Evolutionary conservation across 2,888 invertebrate species (phyloP).

Genomic region (Troides aeacus): DNA sequence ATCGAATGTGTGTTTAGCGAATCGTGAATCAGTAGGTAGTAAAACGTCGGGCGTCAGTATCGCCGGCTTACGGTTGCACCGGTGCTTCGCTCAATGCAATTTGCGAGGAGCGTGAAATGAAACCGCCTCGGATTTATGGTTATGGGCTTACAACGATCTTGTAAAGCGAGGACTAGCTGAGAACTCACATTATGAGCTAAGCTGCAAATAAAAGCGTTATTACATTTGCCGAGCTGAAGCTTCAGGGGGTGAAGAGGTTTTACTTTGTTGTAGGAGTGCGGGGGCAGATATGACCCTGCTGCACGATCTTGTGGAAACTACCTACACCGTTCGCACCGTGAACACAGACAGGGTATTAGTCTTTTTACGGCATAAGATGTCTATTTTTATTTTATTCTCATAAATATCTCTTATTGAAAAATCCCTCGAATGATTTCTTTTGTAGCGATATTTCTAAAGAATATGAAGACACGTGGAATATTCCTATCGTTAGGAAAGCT

Average conservation of each 20-base stretch:
- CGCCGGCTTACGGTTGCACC: slow-evolving; percentile 29
- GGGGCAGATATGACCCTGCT: background rate
- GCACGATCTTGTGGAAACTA: background rate
- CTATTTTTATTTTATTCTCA: background rate
- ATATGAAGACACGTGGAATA: background rate
- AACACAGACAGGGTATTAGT: background rate
- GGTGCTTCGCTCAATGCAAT: slow-evolving; percentile 36
- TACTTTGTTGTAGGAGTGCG: background rate
- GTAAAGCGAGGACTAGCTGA: slow-evolving; percentile 22
- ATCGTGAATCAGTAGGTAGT: slow-evolving; percentile 29
- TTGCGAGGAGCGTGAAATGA: slow-evolving; percentile 45
- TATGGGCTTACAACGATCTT: slow-evolving; percentile 29
- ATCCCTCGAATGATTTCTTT: background rate
- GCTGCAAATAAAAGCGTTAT: slow-evolving; percentile 19
- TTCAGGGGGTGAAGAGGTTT: slow-evolving; percentile 1
- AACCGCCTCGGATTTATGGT: slow-evolving; percentile 21
- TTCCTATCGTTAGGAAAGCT: background rate
- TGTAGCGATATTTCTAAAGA: background rate
- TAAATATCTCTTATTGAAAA: background rate
- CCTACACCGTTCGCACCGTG: background rate
- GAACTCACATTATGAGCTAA: slow-evolving; percentile 14
- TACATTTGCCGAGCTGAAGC: background rate
- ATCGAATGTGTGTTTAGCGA: slow-evolving; percentile 1
- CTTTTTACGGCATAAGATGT: background rate
- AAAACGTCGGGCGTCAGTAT: slow-evolving; percentile 31